These are phyloP conservation scores for Cynocephalus volans DNA, from an alignment of 2,113 vertebrate species.

Conservation along the genomic window DNA sequence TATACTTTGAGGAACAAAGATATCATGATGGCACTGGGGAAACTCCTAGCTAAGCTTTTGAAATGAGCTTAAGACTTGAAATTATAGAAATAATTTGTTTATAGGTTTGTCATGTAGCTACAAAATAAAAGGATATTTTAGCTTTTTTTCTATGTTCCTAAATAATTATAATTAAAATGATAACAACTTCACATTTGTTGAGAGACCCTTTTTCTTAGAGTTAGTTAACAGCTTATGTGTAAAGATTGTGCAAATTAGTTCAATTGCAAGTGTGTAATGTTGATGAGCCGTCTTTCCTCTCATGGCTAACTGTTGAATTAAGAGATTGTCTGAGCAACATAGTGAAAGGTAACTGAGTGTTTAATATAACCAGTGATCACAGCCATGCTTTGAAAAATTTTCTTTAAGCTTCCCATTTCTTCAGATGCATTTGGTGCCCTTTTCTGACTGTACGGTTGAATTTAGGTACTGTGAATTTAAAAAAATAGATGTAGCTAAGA, in stretches of 20 bases:
- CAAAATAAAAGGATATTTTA: neutral
- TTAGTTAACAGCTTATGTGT: rapidly evolving
- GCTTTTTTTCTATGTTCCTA: neutral
- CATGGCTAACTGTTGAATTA: no score
- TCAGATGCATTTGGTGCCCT: neutral
- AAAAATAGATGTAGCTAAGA: neutral
- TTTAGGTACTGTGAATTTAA: neutral
- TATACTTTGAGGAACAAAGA: constrained; percentile 77
- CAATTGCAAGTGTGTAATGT: neutral
- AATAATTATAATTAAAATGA: neutral
- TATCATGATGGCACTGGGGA: constrained; percentile 40
- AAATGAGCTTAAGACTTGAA: neutral
- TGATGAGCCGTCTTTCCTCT: no score
- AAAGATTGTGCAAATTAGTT: neutral
- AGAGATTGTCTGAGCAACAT: neutral
- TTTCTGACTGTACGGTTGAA: neutral
- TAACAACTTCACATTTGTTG: neutral
- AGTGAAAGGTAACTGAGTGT: neutral
- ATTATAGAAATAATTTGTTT: neutral
- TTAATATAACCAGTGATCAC: rapidly evolving
- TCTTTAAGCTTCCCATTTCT: neutral
- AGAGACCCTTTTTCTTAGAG: neutral
- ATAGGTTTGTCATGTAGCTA: neutral
- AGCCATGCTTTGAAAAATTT: neutral
- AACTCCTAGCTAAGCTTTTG: neutral